These are phyloP conservation scores for Cyrtodaria siliqua DNA, from an alignment of 2,888 invertebrate species.

Conservation along the genomic window DNA sequence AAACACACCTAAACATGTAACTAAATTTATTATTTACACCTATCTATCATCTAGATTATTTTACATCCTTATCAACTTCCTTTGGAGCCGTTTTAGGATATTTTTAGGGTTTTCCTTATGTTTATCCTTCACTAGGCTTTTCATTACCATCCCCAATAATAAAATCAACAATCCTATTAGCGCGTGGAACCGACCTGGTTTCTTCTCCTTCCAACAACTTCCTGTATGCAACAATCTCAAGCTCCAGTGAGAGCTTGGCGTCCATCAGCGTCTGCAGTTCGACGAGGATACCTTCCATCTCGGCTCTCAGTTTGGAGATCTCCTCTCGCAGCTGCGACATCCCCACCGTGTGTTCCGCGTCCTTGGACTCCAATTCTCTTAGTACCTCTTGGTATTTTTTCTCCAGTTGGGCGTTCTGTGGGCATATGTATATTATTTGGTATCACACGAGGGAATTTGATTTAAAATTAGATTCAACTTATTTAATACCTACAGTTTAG, in stretches of 20 bases:
- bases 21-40: too few species aligned
- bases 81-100: slow-evolving; percentile 7
- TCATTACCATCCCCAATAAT: neutral
- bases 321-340: slow-evolving; percentile 82
- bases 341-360: slow-evolving; percentile 86
- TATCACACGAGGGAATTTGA: too few species aligned
- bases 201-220: slow-evolving; percentile 88
- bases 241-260: slow-evolving; percentile 87
- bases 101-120: slow-evolving; percentile 29
- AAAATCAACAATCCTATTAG: neutral
- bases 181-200: slow-evolving; percentile 83
- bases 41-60: slow-evolving; percentile 16
- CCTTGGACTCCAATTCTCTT: slow-evolving; percentile 86
- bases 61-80: slow-evolving; percentile 13
- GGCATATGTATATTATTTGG: too few species aligned
- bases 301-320: slow-evolving; percentile 82
- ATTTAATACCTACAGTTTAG: too few species aligned
- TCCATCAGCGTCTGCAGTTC: slow-evolving; percentile 87
- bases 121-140: slow-evolving; percentile 33
- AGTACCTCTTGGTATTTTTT: slow-evolving; percentile 86
- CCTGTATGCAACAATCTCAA: slow-evolving; percentile 88
- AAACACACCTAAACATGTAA: too few species aligned
- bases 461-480: too few species aligned
- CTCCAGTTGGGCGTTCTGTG: slow-evolving; percentile 87
- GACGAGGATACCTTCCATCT: slow-evolving; percentile 85